Percentiles rank a stretch among this genome's conserved stretches.
phyloP scores from a whole-genome alignment of 1,140 invertebrate genomes.

The Brachionus sp. region DNA sequence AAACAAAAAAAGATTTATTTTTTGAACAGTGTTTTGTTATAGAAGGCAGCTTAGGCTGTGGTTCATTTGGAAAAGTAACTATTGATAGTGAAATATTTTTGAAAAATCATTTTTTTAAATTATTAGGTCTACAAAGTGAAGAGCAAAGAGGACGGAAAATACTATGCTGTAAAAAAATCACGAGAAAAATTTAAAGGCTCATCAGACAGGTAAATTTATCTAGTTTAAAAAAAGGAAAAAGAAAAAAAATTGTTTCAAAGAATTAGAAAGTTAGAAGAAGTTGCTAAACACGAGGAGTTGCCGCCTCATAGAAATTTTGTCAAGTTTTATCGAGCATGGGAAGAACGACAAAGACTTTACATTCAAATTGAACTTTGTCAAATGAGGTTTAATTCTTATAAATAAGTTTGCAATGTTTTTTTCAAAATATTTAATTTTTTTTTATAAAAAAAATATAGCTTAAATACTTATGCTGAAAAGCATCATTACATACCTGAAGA shows the following conservation, averaged over 20 bases:
- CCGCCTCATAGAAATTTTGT: constrained; percentile 69
- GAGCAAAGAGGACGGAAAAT: constrained; percentile 66
- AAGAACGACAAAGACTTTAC: constrained; percentile 68
- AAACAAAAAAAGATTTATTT: constrained; percentile 56
- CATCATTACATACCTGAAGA: constrained; percentile 62
- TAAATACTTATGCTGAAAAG: constrained; percentile 58
- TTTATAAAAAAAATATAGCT: constrained; percentile 50
- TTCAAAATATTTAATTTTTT: not conserved
- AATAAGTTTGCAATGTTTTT: not conserved
- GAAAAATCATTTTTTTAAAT: not conserved
- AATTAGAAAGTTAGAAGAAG: constrained; percentile 67
- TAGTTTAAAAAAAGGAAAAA: not conserved
- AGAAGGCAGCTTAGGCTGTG: constrained; percentile 66
- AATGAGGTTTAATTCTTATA: constrained; percentile 56
- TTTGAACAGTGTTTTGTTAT: constrained; percentile 69
- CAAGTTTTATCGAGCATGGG: constrained; percentile 69
- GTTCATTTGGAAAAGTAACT: constrained; percentile 66
- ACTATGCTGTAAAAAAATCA: constrained; percentile 70
- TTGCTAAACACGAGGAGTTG: constrained; percentile 68
- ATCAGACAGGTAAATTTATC: constrained; percentile 62
- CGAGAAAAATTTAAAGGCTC: constrained; percentile 65
- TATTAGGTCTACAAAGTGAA: constrained; percentile 65
- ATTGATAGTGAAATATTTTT: constrained; percentile 61
- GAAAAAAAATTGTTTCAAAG: constrained; percentile 50
- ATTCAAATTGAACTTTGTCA: constrained; percentile 72